Base-by-base conservation (phyloP, 2,113 vertebrate genomes). In the Syrrhaptes paradoxus region DNA sequence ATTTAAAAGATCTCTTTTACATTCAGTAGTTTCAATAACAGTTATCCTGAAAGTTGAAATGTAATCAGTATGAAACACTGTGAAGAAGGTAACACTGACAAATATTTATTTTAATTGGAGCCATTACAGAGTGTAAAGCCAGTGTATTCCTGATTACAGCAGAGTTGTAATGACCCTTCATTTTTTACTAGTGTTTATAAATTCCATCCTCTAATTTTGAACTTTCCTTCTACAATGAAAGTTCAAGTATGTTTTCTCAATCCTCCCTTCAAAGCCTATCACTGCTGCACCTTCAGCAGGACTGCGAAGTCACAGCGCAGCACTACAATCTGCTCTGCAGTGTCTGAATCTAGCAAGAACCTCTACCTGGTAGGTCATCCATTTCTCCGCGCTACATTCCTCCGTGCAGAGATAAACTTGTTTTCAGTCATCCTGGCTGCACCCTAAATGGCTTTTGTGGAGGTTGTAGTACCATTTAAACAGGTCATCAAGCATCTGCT, bases 171-270 rank as follows among this genome's bases (percentile, higher is more conserved):
- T 0, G 11, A 76, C 16, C 28, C n/a, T 82, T 68, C 71, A 70
- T 82, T 95, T 93, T 94, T 82, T 34, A 85, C 71, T 62, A 59
- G 11, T 85, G 71, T 93, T 94, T 94, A 95, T 85, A 83, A 91
- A 96, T 89, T 90, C 87, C 71, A 91, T 55, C 72, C 46, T 79
- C 55, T 79, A 38, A 71, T 87, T 94, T 46, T 76, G 51, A 78
- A 62, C 72, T 77, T 74, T 76, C 75, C 63, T 73, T 90, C 88
- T 54, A 31, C 12, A 92, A 77, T 19, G 46, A 63, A 85, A 84
- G 76, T 59, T 95, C 66, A 92, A 92, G 77, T 34, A n/a, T 13
- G 25, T 91, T 83, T 93, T 91, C 71, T 82, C 71, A 80, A 21
- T 70, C 46, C 81, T 96, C 71, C 74, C 46, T 95, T 94, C 87